Percentiles rank a stretch among this genome's conserved stretches.
Conservation (phyloP, 2,888 invertebrate species). For the Pristionchus arcanus region DNA sequence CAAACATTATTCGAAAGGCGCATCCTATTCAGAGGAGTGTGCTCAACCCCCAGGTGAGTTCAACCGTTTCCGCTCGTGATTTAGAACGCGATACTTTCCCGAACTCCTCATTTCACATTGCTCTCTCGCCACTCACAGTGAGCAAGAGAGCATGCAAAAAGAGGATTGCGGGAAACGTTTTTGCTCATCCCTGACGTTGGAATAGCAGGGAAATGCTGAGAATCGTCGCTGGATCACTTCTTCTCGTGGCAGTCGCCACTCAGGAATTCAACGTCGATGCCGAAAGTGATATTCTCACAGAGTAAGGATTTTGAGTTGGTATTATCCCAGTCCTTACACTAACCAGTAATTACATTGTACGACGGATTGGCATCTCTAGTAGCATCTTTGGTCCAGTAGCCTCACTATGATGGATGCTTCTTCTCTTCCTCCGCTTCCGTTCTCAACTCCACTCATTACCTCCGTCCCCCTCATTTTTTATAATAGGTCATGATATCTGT, state of each 20-base stretch:
- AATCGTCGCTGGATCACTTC: conserved; percentile 3
- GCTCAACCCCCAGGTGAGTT: conserved; percentile 44
- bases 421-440: too few relatives aligned
- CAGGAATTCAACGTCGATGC: background rate
- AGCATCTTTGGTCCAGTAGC: background rate
- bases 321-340: background rate
- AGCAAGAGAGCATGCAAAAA: too few relatives aligned
- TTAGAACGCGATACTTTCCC: background rate
- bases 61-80: background rate
- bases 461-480: too few relatives aligned
- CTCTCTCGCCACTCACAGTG: too few relatives aligned
- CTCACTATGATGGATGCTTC: too few relatives aligned
- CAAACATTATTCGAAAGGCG: conserved; percentile 51
- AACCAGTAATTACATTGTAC: background rate
- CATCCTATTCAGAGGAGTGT: conserved; percentile 17
- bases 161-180: too few relatives aligned
- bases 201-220: conserved; percentile 22
- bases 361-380: background rate
- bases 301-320: background rate
- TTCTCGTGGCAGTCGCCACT: conserved; percentile 8
- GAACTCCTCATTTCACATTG: too few relatives aligned
- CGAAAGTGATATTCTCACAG: conserved; percentile 21
- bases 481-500: too few relatives aligned
- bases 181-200: background rate
- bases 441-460: too few relatives aligned